A percentile compares a stretch with the other conserved stretches of the same genome.
Evolutionary conservation across 64 coral and sea anemone genomes (phyloP).

Genomic region (Pocillopora verrucosa): DNA sequence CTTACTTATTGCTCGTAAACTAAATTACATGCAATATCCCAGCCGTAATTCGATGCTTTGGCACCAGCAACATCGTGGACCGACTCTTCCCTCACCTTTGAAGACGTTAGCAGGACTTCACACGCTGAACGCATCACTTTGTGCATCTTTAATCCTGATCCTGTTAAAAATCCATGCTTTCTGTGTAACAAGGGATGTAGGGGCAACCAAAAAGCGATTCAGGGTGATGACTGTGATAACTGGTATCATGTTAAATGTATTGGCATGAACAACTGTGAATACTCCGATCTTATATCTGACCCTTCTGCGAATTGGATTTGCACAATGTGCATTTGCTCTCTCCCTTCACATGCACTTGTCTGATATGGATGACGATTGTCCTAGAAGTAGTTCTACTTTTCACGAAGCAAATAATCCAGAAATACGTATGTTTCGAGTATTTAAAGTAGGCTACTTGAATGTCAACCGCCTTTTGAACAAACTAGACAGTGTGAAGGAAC

Average conservation of each 20-base stretch:
- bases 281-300: no score
- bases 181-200: conserved; percentile 41
- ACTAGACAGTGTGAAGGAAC: conserved; percentile 39
- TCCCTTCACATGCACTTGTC: background rate
- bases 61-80: no score
- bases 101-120: no score
- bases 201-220: conserved; percentile 46
- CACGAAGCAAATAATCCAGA: background rate
- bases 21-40: no score
- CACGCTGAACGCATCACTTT: background rate
- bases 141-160: background rate
- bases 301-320: no score
- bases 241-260: no score
- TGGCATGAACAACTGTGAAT: no score
- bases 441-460: conserved; percentile 8
- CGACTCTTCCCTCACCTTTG: no score
- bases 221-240: conserved; percentile 34
- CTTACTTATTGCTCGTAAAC: no score
- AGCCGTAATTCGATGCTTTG: no score
- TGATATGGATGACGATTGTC: background rate
- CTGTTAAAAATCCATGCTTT: conserved; percentile 4
- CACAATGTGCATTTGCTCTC: conserved; percentile 34
- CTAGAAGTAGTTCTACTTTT: background rate
- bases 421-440: no score
- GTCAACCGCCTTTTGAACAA: conserved; percentile 49